Percentiles rank a stretch among this genome's conserved stretches.
These are phyloP conservation scores for Kryptopterus vitreolus DNA, from an alignment of 2,797 vertebrate species.

Conservation along the genomic window DNA sequence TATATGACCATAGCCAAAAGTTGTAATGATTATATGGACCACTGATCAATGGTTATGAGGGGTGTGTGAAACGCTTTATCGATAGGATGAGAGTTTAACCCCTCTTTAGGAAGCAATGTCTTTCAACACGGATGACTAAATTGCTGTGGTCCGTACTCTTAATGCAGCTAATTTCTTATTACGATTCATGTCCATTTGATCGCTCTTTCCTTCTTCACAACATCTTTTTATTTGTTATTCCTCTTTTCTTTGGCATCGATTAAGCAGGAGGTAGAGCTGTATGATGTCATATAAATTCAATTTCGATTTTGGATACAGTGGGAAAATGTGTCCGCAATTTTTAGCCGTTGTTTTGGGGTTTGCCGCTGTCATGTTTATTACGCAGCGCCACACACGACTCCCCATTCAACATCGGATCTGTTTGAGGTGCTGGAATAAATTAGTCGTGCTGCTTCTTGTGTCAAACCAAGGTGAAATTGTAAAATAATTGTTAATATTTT, in stretches of 20 bases:
- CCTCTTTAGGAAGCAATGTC: conserved; percentile 5
- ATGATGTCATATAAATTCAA: too few relatives aligned
- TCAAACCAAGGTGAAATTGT: too few relatives aligned
- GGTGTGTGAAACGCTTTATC: background rate
- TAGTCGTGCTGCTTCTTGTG: too few relatives aligned
- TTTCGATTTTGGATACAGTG: too few relatives aligned
- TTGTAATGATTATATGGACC: background rate
- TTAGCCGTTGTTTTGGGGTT: too few relatives aligned
- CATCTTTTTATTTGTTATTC: background rate
- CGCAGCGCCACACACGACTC: too few relatives aligned
- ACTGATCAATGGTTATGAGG: background rate
- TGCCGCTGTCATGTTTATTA: too few relatives aligned
- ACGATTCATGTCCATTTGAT: background rate
- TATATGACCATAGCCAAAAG: background rate
- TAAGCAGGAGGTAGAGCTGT: background rate
- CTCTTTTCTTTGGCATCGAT: background rate
- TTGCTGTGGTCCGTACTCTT: background rate
- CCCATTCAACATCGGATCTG: too few relatives aligned
- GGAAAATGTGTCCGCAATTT: too few relatives aligned
- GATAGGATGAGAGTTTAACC: background rate
- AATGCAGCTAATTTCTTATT: background rate
- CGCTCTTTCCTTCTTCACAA: background rate
- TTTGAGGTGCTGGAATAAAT: too few relatives aligned
- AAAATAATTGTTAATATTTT: too few relatives aligned
- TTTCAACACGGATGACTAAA: background rate